A percentile compares a stretch with the other conserved stretches of the same genome.
Conservation (phyloP, 2,888 invertebrate genomes). For the Drosophila barbarae region DNA sequence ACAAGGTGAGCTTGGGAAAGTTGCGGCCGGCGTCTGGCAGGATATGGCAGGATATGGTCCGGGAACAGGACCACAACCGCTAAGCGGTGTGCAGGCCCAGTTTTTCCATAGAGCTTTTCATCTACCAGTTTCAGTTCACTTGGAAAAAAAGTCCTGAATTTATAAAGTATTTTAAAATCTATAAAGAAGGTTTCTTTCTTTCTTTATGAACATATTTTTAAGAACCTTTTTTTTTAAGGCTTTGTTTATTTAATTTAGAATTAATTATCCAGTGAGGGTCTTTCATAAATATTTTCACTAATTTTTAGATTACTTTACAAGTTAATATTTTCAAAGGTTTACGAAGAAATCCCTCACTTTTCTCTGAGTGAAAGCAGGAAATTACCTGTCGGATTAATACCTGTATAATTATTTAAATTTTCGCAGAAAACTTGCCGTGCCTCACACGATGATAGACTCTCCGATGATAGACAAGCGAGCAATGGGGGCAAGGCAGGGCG, state of each 20-base stretch:
- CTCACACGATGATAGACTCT: conserved; percentile 45
- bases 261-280: background rate
- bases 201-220: too few relatives aligned
- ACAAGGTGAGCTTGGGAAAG: conserved; percentile 46
- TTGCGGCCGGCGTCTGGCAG: conserved; percentile 41
- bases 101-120: conserved; percentile 26
- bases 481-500: background rate
- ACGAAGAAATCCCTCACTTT: background rate
- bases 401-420: conserved; percentile 67
- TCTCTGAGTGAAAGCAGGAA: conserved; percentile 36
- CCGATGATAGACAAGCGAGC: conserved; percentile 38
- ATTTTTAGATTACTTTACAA: background rate
- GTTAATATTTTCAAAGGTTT: background rate
- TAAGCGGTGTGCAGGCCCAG: conserved; percentile 21
- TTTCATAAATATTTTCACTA: background rate
- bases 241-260: too few relatives aligned
- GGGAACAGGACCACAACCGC: conserved; percentile 20
- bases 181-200: background rate
- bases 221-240: background rate
- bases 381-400: conserved; percentile 45
- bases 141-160: background rate
- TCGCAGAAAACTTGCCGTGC: conserved; percentile 46
- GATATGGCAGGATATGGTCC: conserved; percentile 17
- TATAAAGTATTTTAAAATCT: background rate
- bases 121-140: conserved; percentile 1